Conservation (phyloP, 2,113 vertebrate species). For the Myodes glareolus region DNA sequence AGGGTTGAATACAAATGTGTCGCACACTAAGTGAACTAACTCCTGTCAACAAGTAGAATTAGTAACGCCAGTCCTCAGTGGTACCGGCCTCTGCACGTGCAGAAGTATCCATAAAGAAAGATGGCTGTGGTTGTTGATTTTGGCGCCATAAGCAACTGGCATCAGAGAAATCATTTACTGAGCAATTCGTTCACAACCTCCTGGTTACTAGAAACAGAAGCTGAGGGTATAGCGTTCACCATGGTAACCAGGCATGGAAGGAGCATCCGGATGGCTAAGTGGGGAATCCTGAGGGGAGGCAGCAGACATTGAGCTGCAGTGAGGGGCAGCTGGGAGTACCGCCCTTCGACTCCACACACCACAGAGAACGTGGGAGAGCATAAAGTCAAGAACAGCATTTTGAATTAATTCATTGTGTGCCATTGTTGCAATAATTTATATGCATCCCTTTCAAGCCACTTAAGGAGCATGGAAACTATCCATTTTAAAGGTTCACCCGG, state of each 20-base stretch:
- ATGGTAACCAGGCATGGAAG: slow-evolving; percentile 58
- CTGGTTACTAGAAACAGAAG: slow-evolving; percentile 18
- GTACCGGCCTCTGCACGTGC: neutral
- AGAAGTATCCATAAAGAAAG: neutral
- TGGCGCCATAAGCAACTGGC: slow-evolving; percentile 21
- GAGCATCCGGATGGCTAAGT: neutral
- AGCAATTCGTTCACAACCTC: neutral
- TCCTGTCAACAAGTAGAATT: neutral
- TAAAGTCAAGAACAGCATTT: neutral
- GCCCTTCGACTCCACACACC: neutral
- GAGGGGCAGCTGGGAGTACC: rapidly evolving
- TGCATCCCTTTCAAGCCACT: neutral
- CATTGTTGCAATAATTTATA: neutral
- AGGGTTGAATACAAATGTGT: neutral
- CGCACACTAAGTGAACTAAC: neutral
- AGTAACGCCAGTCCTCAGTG: slow-evolving; percentile 23
- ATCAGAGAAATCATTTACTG: slow-evolving; percentile 15
- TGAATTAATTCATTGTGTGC: neutral
- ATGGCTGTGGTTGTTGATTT: neutral
- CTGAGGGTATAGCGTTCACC: neutral
- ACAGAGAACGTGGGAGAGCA: rapidly evolving
- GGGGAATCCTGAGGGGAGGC: neutral
- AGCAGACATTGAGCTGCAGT: neutral
- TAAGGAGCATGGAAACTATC: rapidly evolving
- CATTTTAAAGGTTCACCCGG: neutral